phyloP scores from a whole-genome alignment of 2,113 vertebrate genomes.

The Chlamydotis undulata region DNA sequence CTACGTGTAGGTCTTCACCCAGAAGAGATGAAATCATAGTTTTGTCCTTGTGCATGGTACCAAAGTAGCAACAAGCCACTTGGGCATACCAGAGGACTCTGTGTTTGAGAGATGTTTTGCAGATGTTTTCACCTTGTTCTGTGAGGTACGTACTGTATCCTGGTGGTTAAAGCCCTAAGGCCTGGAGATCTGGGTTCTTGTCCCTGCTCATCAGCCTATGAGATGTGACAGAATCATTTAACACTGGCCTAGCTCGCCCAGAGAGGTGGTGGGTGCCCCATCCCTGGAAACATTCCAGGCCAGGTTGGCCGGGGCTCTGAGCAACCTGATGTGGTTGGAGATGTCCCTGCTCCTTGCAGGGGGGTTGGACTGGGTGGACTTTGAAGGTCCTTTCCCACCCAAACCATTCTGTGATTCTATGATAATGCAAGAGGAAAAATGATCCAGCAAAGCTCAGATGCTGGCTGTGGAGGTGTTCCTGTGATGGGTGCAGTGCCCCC shows the following conservation, averaged over 20 bases:
- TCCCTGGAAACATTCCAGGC: neutral
- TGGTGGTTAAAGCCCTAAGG: neutral
- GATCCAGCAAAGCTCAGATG: neutral
- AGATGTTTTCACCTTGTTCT: neutral
- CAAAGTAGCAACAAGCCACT: fast-evolving
- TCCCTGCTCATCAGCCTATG: fast-evolving
- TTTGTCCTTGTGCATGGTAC: neutral
- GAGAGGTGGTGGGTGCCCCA: neutral
- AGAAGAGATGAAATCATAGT: neutral
- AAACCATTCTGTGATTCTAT: fast-evolving
- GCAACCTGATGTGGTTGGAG: fast-evolving
- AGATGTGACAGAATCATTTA: neutral
- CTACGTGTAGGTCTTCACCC: neutral
- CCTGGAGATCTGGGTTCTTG: neutral
- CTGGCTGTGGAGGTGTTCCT: neutral
- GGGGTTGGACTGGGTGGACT: fast-evolving
- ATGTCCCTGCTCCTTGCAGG: fast-evolving
- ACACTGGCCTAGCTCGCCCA: neutral
- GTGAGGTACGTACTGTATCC: fast-evolving
- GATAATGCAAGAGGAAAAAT: neutral
- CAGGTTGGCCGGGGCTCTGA: fast-evolving
- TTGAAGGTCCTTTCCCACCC: neutral
- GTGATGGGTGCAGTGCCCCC: neutral
- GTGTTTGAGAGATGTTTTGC: fast-evolving
- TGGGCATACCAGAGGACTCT: neutral